Conservation (phyloP, 2,113 vertebrate genomes). For the Phylloscopus trochilus region DNA sequence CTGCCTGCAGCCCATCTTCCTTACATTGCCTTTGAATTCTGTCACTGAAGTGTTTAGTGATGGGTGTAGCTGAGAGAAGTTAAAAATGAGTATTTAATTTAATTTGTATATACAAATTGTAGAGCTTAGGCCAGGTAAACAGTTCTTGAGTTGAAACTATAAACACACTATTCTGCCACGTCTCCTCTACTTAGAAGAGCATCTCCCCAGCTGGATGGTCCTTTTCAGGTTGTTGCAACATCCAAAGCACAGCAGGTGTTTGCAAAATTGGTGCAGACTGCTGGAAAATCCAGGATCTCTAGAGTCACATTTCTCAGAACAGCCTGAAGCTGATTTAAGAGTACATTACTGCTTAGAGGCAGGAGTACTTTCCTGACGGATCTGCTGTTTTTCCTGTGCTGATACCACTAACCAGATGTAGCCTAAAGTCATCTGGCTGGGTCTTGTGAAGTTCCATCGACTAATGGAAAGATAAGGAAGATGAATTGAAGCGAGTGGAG, state of each 20-base stretch:
- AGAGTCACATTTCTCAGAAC: fast-evolving
- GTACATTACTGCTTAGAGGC: background rate
- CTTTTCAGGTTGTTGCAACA: background rate
- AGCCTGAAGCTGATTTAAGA: background rate
- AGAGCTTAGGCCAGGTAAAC: background rate
- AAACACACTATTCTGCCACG: fast-evolving
- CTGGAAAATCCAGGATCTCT: fast-evolving
- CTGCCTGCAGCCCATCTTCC: background rate
- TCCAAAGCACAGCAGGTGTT: background rate
- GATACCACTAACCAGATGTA: background rate
- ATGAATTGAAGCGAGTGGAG: background rate
- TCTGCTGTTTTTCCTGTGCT: background rate
- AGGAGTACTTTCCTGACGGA: background rate
- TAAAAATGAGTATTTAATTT: background rate
- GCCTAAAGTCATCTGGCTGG: background rate
- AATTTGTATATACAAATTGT: background rate
- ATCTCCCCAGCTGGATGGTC: background rate
- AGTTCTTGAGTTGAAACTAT: background rate
- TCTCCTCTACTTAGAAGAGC: background rate
- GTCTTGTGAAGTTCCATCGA: background rate
- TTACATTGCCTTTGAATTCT: background rate
- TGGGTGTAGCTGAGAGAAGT: background rate
- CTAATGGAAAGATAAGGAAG: background rate
- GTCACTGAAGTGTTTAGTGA: background rate
- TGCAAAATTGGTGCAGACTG: background rate